Conservation (phyloP, 2,797 vertebrate genomes). For the Pseudochirops corinnae region DNA sequence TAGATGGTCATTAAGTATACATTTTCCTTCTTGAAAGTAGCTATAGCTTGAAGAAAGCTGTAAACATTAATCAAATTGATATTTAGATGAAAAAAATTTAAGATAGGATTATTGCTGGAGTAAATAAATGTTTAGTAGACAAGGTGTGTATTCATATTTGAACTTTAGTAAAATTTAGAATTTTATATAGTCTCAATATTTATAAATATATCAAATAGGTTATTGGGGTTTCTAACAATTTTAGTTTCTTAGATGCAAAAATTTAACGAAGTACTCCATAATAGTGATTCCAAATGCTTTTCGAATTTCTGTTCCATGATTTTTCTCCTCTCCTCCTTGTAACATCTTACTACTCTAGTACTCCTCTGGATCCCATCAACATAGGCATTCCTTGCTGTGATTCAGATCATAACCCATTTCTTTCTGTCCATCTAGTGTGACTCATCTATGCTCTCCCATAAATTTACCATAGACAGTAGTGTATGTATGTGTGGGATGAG, state of each 20-base stretch:
- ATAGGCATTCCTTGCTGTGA: background rate
- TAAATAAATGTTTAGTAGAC: background rate
- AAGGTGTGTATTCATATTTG: conserved; percentile 42
- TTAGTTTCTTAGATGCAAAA: conserved; percentile 61
- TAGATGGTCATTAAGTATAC: background rate
- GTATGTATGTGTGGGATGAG: background rate
- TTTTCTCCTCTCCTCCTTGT: background rate
- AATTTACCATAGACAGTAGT: background rate
- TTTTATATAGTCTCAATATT: conserved; percentile 55
- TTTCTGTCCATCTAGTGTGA: background rate
- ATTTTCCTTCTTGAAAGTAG: conserved; percentile 44
- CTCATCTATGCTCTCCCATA: background rate
- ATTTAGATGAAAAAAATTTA: conserved; percentile 42
- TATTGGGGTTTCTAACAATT: conserved; percentile 55
- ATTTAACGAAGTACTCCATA: conserved; percentile 55
- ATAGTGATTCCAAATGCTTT: conserved; percentile 62
- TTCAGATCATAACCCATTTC: background rate
- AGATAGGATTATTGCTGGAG: background rate
- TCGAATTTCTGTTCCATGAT: conserved; percentile 25
- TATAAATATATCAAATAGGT: conserved; percentile 62
- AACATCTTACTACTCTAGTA: background rate
- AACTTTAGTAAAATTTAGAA: conserved; percentile 37
- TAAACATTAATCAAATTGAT: conserved; percentile 47
- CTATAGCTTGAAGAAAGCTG: conserved; percentile 12
- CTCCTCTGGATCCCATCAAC: background rate